A percentile compares a stretch with the other conserved stretches of the same genome.
Conservation (phyloP, 2,797 vertebrate species). For the Gymnopithys bicolor region DNA sequence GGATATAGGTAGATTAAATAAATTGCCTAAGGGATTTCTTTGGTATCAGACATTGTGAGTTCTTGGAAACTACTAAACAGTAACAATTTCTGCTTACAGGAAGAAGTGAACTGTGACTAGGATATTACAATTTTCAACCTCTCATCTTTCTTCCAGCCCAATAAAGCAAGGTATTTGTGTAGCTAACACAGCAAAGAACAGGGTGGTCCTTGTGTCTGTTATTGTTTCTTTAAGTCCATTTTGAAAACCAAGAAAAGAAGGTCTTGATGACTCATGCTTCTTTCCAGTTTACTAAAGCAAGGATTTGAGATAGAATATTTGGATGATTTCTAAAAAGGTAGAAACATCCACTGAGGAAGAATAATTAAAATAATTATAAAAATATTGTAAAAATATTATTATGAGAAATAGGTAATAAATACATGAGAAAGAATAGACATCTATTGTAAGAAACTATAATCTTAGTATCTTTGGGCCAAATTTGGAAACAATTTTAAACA, state of each 20-base stretch:
- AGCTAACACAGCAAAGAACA: neutral
- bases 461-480: neutral
- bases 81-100: neutral
- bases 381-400: neutral
- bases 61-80: neutral
- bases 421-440: neutral
- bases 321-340: neutral
- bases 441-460: neutral
- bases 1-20: neutral
- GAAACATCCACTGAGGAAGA: neutral
- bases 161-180: conserved; percentile 12
- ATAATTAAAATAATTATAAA: neutral
- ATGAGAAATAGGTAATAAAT: neutral
- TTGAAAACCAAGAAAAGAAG: neutral
- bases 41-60: neutral
- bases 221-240: neutral
- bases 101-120: neutral
- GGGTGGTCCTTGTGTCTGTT: neutral
- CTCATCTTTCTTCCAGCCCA: neutral
- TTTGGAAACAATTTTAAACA: neutral
- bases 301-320: neutral
- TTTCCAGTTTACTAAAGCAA: neutral
- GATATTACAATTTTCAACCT: neutral
- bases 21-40: neutral
- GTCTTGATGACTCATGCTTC: neutral